Conservation (phyloP, 2,113 vertebrate genomes). For the Agelaius tricolor region DNA sequence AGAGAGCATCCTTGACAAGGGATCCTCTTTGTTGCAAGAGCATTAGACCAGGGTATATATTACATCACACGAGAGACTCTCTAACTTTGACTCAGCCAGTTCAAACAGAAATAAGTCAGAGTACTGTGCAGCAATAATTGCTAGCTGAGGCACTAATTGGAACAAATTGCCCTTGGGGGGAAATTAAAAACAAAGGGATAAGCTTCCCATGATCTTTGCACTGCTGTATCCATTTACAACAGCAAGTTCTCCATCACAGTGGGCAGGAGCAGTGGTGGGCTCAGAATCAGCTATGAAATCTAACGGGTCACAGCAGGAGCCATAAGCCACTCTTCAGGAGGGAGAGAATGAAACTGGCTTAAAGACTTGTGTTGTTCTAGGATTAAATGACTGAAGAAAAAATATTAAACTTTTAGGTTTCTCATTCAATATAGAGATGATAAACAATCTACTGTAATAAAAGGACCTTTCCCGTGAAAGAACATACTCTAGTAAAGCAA, state of each 20-base stretch:
- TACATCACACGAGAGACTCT: slow-evolving; percentile 18
- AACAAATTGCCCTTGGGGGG: slow-evolving; percentile 27
- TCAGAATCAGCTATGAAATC: background rate
- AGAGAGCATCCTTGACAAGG: slow-evolving; percentile 21
- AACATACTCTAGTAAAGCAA: background rate
- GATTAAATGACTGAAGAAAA: background rate
- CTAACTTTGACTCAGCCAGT: slow-evolving; percentile 46
- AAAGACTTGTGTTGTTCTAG: background rate
- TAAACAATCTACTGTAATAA: background rate
- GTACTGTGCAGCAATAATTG: slow-evolving; percentile 50
- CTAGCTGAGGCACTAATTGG: slow-evolving; percentile 38
- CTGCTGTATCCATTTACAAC: slow-evolving; percentile 3
- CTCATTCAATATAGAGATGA: background rate
- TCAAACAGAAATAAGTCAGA: slow-evolving; percentile 48
- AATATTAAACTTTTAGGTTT: background rate
- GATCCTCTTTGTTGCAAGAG: slow-evolving; percentile 37
- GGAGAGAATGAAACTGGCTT: background rate
- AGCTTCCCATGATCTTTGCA: slow-evolving; percentile 31
- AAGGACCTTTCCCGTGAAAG: background rate
- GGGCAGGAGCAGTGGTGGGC: background rate
- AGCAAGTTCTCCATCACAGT: background rate
- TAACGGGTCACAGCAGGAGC: background rate
- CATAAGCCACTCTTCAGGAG: background rate
- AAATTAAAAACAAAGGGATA: slow-evolving; percentile 32
- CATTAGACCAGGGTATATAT: slow-evolving; percentile 10